Evolutionary conservation across 1,140 invertebrate genomes (phyloP), one percentile per base, ranked within the genome.

Genomic region (Drosophila pectinifera): DNA sequence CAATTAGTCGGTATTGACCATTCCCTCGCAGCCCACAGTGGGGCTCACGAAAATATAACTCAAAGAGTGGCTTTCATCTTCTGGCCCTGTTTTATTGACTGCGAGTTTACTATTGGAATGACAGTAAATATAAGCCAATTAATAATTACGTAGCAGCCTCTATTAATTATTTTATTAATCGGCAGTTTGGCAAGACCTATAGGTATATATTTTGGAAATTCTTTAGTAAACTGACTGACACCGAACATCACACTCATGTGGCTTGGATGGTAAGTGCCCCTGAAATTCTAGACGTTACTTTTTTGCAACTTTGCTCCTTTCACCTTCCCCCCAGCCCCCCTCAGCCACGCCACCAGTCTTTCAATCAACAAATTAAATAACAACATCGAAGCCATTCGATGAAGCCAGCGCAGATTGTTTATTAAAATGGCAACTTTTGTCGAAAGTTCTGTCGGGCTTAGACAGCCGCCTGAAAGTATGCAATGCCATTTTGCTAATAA

Each of bases 1-100:
- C 78, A 81, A 81, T 81, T 81, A 81, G 78, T 81, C 65, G 65
- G 78, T 81, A 81, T 81, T 81, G 78, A 81, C 78, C 78, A 65
- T 67, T 38, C 41, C 59, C 46, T 55, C 51, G n/a, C n/a, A n/a
- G n/a, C 11, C 22, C 20, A 61, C 65, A 56, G 49, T 11, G n/a
- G 36, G 16, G 38, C 7, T 22, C 31, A 39, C 14, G 0, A 22
- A 41, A 49, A 38, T 39, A 39, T n/a, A 3, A 26, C 11, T n/a
- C 28, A 20, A 14, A 7, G 5, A 13, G 34, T 18, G 43, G 5
- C 45, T 16, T 64, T 24, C 24, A 24, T 24, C 24, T 28, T 7
- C 28, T 28, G 28, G 28, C 28, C 28, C 10, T 7, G 1, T 6
- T 26, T 26, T 26, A 26, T 6, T 6, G 26, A 28, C 26, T 28